These are phyloP conservation scores for Platerodrilus igneus DNA, from an alignment of 2,888 invertebrate genomes.

Conservation along the genomic window DNA sequence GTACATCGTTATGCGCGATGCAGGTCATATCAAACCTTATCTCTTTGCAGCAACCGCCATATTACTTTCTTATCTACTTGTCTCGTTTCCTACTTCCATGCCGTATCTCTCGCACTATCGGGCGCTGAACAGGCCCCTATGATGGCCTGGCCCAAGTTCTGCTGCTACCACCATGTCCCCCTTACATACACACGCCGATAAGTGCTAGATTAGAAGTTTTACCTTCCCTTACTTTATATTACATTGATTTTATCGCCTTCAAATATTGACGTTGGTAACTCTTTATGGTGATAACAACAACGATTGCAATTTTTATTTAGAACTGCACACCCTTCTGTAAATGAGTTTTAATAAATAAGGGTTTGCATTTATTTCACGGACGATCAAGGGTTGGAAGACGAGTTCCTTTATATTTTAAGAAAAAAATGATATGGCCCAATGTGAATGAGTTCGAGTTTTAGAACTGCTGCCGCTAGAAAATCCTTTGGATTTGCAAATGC, in stretches of 20 bases:
- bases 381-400: no score
- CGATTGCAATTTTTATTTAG: no score
- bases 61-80: slow-evolving; percentile 47
- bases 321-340: no score
- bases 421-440: no score
- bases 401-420: no score
- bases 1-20: slow-evolving; percentile 28
- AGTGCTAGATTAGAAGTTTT: slow-evolving; percentile 21
- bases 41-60: slow-evolving; percentile 46
- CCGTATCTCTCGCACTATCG: slow-evolving; percentile 47
- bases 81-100: slow-evolving; percentile 47
- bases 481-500: no score
- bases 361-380: no score
- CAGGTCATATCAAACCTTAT: slow-evolving; percentile 44
- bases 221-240: slow-evolving; percentile 17
- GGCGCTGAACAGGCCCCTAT: slow-evolving; percentile 41
- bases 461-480: no score
- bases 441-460: no score
- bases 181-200: slow-evolving; percentile 20
- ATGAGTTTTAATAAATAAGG: no score
- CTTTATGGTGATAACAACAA: no score
- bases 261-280: slow-evolving; percentile 20
- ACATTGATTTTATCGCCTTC: slow-evolving; percentile 16
- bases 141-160: slow-evolving; percentile 27
- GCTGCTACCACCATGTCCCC: slow-evolving; percentile 26